Evolutionary conservation across 64 coral and sea anemone genomes (phyloP).

Genomic region (Montipora efflorescens): DNA sequence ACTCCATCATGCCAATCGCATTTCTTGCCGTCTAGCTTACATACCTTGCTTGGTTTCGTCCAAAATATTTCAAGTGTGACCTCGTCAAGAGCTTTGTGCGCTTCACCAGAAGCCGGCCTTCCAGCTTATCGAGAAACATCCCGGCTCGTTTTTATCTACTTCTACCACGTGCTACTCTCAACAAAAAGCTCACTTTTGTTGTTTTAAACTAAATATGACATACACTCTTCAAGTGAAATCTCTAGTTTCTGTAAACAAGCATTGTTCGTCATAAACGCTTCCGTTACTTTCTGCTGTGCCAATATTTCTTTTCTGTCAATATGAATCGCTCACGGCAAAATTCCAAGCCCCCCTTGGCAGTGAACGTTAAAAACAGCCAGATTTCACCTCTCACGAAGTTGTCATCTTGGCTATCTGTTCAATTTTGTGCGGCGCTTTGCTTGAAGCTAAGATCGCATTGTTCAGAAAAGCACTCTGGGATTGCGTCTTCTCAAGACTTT

Average conservation of each 20-base stretch:
- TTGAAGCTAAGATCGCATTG: no score
- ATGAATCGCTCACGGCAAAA: neutral
- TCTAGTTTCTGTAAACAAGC: neutral
- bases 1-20: neutral
- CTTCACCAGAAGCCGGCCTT: no score
- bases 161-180: neutral
- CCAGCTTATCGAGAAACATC: neutral
- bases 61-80: neutral
- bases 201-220: neutral
- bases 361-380: neutral
- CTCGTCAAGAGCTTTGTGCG: neutral
- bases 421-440: no score
- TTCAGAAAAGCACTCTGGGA: no score
- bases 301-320: neutral
- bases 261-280: constrained; percentile 32
- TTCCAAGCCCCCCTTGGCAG: neutral
- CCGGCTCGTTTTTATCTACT: neutral
- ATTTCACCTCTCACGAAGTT: no score
- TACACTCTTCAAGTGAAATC: neutral
- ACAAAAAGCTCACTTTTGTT: constrained; percentile 3
- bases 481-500: no score
- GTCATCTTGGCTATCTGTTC: no score
- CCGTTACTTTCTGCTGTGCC: neutral
- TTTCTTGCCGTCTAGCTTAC: neutral
- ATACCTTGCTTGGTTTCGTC: neutral